These are phyloP conservation scores for Tachina fera DNA, from an alignment of 2,888 invertebrate species.

Conservation along the genomic window DNA sequence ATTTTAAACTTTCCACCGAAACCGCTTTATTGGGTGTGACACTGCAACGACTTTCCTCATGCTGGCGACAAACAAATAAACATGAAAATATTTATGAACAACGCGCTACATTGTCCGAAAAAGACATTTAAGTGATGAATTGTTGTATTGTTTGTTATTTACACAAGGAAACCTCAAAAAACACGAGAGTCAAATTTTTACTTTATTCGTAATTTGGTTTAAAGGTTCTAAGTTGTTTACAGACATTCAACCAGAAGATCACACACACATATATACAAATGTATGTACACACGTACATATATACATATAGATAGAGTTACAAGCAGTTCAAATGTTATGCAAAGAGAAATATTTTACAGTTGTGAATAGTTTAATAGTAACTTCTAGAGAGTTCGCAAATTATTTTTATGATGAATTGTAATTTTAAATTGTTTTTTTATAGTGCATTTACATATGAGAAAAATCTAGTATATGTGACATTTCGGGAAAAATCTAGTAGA, in stretches of 20 bases:
- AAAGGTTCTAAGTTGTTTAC: conserved; percentile 54
- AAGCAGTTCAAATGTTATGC: neutral
- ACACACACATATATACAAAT: neutral
- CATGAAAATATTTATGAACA: conserved; percentile 56
- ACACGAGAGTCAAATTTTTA: conserved; percentile 49
- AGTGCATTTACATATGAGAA: too few relatives aligned
- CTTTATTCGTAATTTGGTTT: conserved; percentile 65
- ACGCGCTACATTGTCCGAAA: conserved; percentile 65
- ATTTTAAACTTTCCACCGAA: conserved; percentile 19
- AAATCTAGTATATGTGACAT: too few relatives aligned
- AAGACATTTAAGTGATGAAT: conserved; percentile 77
- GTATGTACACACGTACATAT: conserved; percentile 1
- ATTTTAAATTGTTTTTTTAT: neutral
- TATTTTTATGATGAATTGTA: neutral
- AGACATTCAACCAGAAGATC: conserved; percentile 57
- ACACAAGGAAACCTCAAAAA: conserved; percentile 70
- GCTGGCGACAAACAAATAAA: conserved; percentile 58
- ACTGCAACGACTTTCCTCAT: neutral
- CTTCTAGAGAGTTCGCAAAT: neutral
- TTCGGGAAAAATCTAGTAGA: too few relatives aligned
- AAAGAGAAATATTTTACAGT: conserved; percentile 1
- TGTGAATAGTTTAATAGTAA: conserved; percentile 13
- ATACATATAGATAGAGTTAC: neutral
- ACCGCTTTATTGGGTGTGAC: conserved; percentile 35
- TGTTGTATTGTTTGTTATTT: conserved; percentile 76